Conservation (phyloP, 2,113 vertebrate genomes). For the Leucosticte australis region DNA sequence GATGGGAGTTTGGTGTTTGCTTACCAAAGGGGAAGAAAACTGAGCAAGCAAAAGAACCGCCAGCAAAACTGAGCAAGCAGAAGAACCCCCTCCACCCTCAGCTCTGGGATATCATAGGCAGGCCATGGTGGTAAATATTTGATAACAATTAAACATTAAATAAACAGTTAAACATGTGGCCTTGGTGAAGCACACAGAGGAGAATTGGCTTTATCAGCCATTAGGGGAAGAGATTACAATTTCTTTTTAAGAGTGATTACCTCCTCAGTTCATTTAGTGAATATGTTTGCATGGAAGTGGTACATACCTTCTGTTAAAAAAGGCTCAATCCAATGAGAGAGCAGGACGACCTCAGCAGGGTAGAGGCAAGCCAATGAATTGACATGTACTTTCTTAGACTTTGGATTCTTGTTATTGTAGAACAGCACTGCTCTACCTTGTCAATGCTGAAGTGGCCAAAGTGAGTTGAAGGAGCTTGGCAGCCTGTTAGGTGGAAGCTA, state of each 20-base stretch:
- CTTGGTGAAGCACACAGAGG: not conserved
- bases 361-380: not conserved
- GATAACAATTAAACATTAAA: not conserved
- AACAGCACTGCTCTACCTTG: not conserved
- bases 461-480: not conserved
- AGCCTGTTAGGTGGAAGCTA: not conserved
- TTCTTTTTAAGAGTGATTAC: not conserved
- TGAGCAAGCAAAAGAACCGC: not conserved
- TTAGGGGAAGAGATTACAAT: not conserved
- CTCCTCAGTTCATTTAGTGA: not conserved
- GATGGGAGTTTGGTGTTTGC: not conserved
- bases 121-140: not conserved
- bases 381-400: not conserved
- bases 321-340: not conserved
- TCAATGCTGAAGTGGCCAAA: not conserved
- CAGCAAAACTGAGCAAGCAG: not conserved
- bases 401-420: not conserved
- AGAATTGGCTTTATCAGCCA: not conserved
- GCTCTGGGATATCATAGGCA: accelerated
- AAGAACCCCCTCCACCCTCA: not conserved
- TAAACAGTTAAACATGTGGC: not conserved
- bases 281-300: not conserved
- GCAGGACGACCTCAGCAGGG: not conserved
- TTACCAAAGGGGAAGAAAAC: not conserved
- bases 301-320: not conserved